A percentile compares a stretch with the other conserved stretches of the same genome.
These are phyloP conservation scores for Tetheella fluctuosa DNA, from an alignment of 2,888 invertebrate genomes.

Conservation along the genomic window DNA sequence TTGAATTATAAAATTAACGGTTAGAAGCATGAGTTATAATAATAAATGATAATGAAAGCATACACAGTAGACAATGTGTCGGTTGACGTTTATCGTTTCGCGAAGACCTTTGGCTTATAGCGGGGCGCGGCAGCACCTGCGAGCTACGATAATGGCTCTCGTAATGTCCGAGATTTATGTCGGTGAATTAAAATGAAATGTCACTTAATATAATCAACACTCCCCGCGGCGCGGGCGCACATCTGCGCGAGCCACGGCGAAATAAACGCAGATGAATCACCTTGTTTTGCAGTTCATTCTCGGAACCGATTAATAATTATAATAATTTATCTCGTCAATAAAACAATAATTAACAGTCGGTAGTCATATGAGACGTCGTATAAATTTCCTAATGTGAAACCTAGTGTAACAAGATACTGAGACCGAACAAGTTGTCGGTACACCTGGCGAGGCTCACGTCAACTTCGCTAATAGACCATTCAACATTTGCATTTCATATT, in stretches of 20 bases:
- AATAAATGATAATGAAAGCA: conserved; percentile 27
- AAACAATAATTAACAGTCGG: conserved; percentile 80
- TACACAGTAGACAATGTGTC: conserved; percentile 56
- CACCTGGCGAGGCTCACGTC: conserved; percentile 72
- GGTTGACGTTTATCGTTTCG: conserved; percentile 50
- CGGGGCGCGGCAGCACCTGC: conserved; percentile 59
- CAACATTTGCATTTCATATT: conserved; percentile 55
- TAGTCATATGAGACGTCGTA: conserved; percentile 80
- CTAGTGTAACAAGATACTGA: conserved; percentile 76
- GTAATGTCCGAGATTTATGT: conserved; percentile 73
- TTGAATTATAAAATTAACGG: conserved; percentile 21
- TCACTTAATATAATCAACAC: conserved; percentile 77
- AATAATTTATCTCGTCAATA: conserved; percentile 78
- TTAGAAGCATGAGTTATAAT: conserved; percentile 24
- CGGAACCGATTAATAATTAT: conserved; percentile 77
- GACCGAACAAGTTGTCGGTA: conserved; percentile 68
- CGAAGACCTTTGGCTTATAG: conserved; percentile 58
- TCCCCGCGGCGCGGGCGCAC: conserved; percentile 65
- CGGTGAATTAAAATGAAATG: conserved; percentile 77
- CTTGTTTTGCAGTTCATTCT: conserved; percentile 80
- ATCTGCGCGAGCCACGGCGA: conserved; percentile 57
- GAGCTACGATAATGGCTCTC: conserved; percentile 62
- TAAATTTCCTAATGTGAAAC: conserved; percentile 84
- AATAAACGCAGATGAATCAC: conserved; percentile 74
- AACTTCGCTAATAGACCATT: conserved; percentile 70